Evolutionary conservation across 2,113 vertebrate genomes (phyloP).

Genomic region (Silurus glanis): DNA sequence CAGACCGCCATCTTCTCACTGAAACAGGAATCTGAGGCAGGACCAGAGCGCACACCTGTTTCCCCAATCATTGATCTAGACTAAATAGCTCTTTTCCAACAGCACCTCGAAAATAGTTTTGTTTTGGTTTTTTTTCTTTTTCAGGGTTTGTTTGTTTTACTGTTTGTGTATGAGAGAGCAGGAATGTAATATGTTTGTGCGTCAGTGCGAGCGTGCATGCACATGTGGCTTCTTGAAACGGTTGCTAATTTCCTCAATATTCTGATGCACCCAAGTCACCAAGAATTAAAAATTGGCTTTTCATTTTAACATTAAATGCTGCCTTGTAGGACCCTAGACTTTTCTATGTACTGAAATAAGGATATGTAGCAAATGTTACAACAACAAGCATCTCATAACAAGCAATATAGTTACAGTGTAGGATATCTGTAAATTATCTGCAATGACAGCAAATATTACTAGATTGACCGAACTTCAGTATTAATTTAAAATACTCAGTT

Average conservation of each 20-base stretch:
- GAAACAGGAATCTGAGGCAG: constrained; percentile 6
- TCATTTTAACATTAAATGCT: background rate
- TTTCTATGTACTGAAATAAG: constrained; percentile 11
- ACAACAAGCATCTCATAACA: constrained; percentile 48
- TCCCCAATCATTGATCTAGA: background rate
- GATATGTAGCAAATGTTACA: constrained; percentile 26
- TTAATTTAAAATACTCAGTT: background rate
- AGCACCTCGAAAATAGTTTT: background rate
- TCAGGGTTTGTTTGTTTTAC: background rate
- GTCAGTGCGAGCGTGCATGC: background rate
- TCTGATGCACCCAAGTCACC: background rate
- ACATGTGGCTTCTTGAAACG: background rate
- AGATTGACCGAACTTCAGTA: background rate
- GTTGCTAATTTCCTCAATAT: background rate
- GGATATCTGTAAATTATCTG: background rate
- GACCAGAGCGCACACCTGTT: background rate
- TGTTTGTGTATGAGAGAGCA: background rate
- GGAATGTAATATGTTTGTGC: background rate
- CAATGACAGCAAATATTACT: background rate
- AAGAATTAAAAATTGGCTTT: background rate
- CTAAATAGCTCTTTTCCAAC: background rate
- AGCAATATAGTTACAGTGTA: constrained; percentile 42
- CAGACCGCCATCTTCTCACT: constrained; percentile 4
- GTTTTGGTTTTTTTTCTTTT: background rate
- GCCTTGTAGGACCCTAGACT: background rate